Evolutionary conservation across 1,140 invertebrate species (phyloP).

Genomic region (Augochlora pura): DNA sequence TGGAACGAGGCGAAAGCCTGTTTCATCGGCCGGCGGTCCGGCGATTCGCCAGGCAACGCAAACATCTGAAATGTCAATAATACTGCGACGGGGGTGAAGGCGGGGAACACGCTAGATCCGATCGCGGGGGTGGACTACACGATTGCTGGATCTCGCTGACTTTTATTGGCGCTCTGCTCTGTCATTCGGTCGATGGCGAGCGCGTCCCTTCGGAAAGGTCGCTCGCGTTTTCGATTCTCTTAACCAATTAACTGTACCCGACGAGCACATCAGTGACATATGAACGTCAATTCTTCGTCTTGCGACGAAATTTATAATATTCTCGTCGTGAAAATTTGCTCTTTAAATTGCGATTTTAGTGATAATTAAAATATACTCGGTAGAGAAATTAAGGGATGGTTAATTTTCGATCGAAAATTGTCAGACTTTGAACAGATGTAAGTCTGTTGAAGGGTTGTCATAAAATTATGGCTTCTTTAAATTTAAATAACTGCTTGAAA

Average conservation of each 20-base stretch:
- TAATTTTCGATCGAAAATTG: too few species aligned
- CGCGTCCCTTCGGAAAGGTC: conserved; percentile 17
- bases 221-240: not conserved
- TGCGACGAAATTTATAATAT: too few species aligned
- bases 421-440: too few species aligned
- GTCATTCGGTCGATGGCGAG: not conserved
- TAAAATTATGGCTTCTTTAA: too few species aligned
- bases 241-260: not conserved
- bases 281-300: too few species aligned
- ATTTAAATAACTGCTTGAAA: too few species aligned
- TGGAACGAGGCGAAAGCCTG: not conserved
- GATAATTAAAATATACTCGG: too few species aligned
- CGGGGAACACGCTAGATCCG: not conserved
- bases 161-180: conserved; percentile 33
- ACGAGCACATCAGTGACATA: too few species aligned
- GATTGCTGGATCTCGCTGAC: conserved; percentile 18
- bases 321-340: too few species aligned
- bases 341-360: too few species aligned
- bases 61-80: conserved; percentile 13
- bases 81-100: not conserved
- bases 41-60: conserved; percentile 3
- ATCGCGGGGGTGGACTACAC: conserved; percentile 1
- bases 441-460: too few species aligned
- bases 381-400: too few species aligned
- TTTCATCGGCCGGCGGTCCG: not conserved